These are phyloP conservation scores for Macrophya alboannulata DNA, from an alignment of 2,888 invertebrate genomes.

Conservation along the genomic window DNA sequence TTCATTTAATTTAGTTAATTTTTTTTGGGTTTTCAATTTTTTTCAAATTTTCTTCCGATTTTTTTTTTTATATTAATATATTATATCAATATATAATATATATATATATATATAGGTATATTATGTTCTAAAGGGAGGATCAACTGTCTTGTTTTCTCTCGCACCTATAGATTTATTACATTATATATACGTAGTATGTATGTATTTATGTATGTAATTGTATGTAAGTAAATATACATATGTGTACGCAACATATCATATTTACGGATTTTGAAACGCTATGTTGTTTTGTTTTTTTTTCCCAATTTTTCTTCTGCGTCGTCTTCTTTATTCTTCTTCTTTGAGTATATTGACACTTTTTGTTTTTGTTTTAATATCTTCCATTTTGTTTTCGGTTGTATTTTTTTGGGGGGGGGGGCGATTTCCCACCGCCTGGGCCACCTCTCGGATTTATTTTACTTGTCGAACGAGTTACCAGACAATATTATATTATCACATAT, in stretches of 20 bases:
- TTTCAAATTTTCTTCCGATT: no score
- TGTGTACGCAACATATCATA: background rate
- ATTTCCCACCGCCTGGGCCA: conserved; percentile 22
- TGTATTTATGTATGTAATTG: background rate
- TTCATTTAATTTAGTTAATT: background rate
- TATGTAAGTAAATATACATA: background rate
- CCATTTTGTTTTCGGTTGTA: background rate
- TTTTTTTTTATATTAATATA: background rate
- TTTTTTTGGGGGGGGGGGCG: no score
- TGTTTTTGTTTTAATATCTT: background rate
- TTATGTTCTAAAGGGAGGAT: background rate
- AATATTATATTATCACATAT: background rate
- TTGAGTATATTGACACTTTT: conserved; percentile 33
- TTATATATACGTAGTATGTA: background rate
- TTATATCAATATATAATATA: no score
- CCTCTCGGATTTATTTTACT: background rate
- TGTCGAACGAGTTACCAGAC: conserved; percentile 12
- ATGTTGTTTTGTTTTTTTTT: background rate
- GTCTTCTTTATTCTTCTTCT: background rate
- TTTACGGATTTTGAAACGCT: background rate
- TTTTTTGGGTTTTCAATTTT: no score
- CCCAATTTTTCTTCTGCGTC: background rate
- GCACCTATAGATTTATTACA: background rate
- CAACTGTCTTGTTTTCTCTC: conserved; percentile 28
- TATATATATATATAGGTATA: background rate